Evolutionary conservation across 2,888 invertebrate species (phyloP), one percentile per base, ranked within the genome.

Genomic region (Druceiella hillmani): DNA sequence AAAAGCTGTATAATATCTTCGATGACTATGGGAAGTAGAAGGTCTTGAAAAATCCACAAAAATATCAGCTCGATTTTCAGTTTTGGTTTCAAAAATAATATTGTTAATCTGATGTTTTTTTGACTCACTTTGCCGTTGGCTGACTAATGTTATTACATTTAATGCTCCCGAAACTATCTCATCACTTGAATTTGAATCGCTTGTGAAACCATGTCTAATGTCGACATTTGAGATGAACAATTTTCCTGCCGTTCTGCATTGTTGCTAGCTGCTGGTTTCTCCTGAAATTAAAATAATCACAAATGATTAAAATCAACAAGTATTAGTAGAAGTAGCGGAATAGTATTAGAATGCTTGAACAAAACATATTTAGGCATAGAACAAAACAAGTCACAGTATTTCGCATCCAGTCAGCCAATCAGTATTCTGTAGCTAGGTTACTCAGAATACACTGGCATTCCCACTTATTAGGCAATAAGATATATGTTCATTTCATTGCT

Each of bases 21-120:
- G 37, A 42, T 40, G 36, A 33, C 45, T 39, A 29, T 38, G 40
- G 17, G 41, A 45, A 25, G 26, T 33, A 27, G 46, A 42, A 25
- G 40, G 41, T 44, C 41, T 44, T 41, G 41, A 17, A 16, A 16
- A 41, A 44, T 14, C 43, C 31, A 15, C 38, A 17, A 33, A 44
- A 38, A 41, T 44, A 24, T 44, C 43, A 33, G 38, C 20, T 16
- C 30, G 38, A 44, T 41, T 36, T 38, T 41, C 43, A 41, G 33
- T 44, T 44, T 44, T 41, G 41, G 43, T 36, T 41, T 44, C 41
- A 44, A 44, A 44, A 38, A 41, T 17, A 14, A 44, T 44, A 33
- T 44, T 44, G 30, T 44, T 34, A 41, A 11, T 34, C 34, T 41
- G 31, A 38, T 36, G 9, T 36, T 40, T n/a, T n/a, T n/a, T n/a